Evolutionary conservation across 2,797 vertebrate genomes (phyloP).

Genomic region (Oreonectes daqikongensis): DNA sequence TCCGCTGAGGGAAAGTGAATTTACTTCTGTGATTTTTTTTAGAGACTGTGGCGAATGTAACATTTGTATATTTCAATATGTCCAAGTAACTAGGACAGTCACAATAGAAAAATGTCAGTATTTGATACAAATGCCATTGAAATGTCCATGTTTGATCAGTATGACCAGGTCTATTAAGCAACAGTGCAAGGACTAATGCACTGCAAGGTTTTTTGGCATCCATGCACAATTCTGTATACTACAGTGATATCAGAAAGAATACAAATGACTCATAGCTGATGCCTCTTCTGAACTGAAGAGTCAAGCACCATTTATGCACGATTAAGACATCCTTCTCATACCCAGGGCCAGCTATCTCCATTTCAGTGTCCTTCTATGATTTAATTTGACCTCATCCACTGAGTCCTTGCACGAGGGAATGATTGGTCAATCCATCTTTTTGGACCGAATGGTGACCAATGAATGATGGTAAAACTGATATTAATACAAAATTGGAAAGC

Average conservation of each 20-base stretch:
- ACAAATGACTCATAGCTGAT: constrained; percentile 30
- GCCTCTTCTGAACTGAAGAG: not conserved
- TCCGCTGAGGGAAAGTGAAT: constrained; percentile 36
- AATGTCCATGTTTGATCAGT: too few species aligned
- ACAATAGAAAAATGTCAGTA: too few species aligned
- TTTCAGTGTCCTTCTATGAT: constrained; percentile 33
- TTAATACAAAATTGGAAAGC: constrained; percentile 62
- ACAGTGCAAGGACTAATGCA: too few species aligned
- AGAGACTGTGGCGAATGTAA: not conserved
- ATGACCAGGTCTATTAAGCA: too few species aligned
- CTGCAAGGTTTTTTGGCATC: not conserved
- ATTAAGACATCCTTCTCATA: constrained; percentile 3
- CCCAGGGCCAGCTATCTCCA: not conserved
- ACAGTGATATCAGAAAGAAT: not conserved
- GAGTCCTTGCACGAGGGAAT: constrained; percentile 45
- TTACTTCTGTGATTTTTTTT: constrained; percentile 1
- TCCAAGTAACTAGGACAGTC: not conserved
- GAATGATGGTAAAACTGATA: constrained; percentile 61
- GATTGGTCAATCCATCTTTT: constrained; percentile 52
- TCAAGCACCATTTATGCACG: not conserved
- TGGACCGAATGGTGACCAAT: constrained; percentile 54
- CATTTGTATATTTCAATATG: not conserved
- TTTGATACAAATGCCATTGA: too few species aligned
- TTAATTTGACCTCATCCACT: constrained; percentile 46
- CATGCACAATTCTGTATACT: not conserved